Conservation (phyloP, 64 coral and sea anemone species). For the Dendronephthya gigantea region DNA sequence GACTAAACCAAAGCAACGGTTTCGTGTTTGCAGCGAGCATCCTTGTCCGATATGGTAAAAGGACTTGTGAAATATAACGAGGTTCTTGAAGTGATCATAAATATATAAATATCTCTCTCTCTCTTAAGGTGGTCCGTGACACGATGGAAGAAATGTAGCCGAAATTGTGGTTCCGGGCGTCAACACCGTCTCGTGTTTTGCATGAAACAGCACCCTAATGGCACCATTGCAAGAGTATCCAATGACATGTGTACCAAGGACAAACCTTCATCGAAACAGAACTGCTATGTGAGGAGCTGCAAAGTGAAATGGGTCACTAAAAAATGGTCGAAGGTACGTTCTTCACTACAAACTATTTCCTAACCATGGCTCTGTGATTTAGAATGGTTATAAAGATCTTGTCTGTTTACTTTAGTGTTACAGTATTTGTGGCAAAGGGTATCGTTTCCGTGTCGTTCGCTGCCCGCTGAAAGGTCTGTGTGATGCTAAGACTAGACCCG, state of each 20-base stretch:
- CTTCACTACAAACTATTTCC: no score
- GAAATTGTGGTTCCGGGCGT: not conserved
- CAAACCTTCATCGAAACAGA: not conserved
- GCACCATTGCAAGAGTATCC: not conserved
- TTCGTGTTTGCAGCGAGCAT: conserved; percentile 7
- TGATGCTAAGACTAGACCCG: not conserved
- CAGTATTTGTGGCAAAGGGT: not conserved
- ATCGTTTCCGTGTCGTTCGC: not conserved
- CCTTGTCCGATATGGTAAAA: conserved; percentile 9
- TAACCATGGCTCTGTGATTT: not conserved
- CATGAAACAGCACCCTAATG: conserved; percentile 4
- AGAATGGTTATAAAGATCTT: not conserved
- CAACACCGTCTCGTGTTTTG: conserved; percentile 9
- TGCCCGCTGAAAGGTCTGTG: not conserved
- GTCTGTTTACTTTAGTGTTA: not conserved
- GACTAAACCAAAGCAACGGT: not conserved
- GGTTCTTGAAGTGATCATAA: no score
- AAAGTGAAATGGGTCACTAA: not conserved
- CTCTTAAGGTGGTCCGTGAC: not conserved
- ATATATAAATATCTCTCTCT: not conserved
- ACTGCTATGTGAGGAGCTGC: not conserved
- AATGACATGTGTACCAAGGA: not conserved
- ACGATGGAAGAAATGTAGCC: not conserved
- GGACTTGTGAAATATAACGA: no score
- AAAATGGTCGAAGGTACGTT: not conserved